Evolutionary conservation across 1,140 invertebrate genomes (phyloP), one percentile per base, ranked within the genome.

Genomic region (Fopius arisanus): DNA sequence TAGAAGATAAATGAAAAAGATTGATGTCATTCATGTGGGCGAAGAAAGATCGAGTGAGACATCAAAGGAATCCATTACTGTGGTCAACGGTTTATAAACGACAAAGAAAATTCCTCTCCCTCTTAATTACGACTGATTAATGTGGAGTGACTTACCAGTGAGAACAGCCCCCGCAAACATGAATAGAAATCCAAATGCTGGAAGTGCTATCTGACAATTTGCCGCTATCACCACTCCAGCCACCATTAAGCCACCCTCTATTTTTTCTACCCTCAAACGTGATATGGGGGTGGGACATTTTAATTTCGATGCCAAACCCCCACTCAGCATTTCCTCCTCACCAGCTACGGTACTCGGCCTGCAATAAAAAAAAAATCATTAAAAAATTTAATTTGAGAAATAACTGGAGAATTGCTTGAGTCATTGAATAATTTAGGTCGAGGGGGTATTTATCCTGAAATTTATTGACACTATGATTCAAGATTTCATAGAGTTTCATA

Each of bases 181-280:
- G 78, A 94, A 94, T 41, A 94, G 87, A 78, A 92, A 92, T 41
- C 92, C 93, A 81, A 94, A 94, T 70, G 92, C 92, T 5, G 93
- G 93, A 72, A 94, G 88, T 33, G 93, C 91, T 69, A 93, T 91
- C 81, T 93, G 92, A 83, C 93, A 94, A 84, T 93, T 93, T 72
- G 92, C 92, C 19, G 92, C 92, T 40, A 94, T 91, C 10, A 93
- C 92, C 19, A 94, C 91, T 1, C 93, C 93, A 1, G 92, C 92
- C 12, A 93, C 92, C 82, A 93, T 91, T 66, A 94, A 86, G 5
- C 92, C 92, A 41, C 92, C 92, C 83, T 94, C 92, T 80, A 93
- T 92, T 84, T 93, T 93, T 83, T 93, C 92, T 68, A 93, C 92
- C 41, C 92, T 89, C 28, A 93, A 87, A 14, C 92, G 88, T 33